Percentiles rank a stretch among this genome's conserved stretches.
phyloP scores from a whole-genome alignment of 2,113 vertebrate genomes.

The Nycticebus coucang region DNA sequence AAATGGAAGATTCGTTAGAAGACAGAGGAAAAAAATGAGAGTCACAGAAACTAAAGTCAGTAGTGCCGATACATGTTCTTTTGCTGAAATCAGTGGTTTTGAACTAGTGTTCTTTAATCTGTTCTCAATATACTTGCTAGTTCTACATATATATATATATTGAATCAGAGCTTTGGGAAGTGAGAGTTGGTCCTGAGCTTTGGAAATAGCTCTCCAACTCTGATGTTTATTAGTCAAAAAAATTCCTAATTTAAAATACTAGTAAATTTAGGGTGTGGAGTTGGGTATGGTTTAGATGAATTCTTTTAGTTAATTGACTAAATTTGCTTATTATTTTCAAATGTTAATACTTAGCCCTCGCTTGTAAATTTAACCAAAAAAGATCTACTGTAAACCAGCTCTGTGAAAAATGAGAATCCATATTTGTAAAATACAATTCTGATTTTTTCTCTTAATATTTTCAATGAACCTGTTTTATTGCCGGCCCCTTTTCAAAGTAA shows the following conservation, averaged over 20 bases:
- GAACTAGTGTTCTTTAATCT: background rate
- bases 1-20: background rate
- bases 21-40: background rate
- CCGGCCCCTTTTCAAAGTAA: background rate
- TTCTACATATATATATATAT: accelerated
- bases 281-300: background rate
- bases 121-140: background rate
- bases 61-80: background rate
- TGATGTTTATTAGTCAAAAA: background rate
- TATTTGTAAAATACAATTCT: background rate
- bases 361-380: background rate
- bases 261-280: background rate
- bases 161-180: background rate
- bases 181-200: background rate
- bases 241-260: background rate
- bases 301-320: background rate
- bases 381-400: background rate
- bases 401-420: background rate
- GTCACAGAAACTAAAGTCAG: background rate
- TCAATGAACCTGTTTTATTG: background rate
- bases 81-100: background rate
- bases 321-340: background rate
- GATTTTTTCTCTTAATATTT: background rate
- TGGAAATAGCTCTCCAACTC: background rate
- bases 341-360: background rate